Percentiles rank a stretch among this genome's conserved stretches.
Conservation (phyloP, 2,888 invertebrate species). For the Hirtodrosophila histrioides region DNA sequence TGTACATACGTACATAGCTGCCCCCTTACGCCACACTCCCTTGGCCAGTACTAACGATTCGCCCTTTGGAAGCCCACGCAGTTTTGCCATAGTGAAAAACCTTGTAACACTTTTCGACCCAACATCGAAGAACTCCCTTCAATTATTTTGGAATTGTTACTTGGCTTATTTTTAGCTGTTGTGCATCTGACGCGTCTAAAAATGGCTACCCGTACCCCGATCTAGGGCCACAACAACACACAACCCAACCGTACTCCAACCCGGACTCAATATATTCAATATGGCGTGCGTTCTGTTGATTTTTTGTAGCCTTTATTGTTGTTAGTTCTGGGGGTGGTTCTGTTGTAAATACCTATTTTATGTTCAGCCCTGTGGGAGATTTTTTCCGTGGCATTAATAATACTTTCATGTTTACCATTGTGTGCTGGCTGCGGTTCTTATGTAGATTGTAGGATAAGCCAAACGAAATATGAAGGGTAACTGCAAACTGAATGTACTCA, state of each 20-base stretch:
- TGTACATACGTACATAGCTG: neutral
- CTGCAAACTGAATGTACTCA: conserved; percentile 35
- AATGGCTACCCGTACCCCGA: conserved; percentile 63
- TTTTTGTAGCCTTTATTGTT: conserved; percentile 19
- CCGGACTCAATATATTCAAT: conserved; percentile 55
- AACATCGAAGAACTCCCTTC: conserved; percentile 37
- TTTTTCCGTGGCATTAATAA: conserved; percentile 60
- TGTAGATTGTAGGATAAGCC: conserved; percentile 62
- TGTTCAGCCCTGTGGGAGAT: conserved; percentile 74
- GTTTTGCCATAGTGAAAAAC: conserved; percentile 72
- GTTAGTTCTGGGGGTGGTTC: conserved; percentile 51
- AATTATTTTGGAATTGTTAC: conserved; percentile 51
- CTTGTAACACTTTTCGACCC: conserved; percentile 71
- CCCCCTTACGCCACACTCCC: conserved; percentile 1
- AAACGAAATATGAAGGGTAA: conserved; percentile 28
- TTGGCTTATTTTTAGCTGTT: conserved; percentile 70
- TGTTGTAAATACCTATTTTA: conserved; percentile 69
- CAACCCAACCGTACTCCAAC: conserved; percentile 11
- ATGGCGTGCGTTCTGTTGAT: conserved; percentile 54
- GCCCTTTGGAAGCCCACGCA: conserved; percentile 35
- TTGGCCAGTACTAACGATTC: neutral
- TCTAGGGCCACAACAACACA: neutral
- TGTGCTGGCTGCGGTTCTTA: conserved; percentile 56
- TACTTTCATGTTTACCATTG: conserved; percentile 61
- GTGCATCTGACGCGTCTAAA: conserved; percentile 61